Evolutionary conservation across 2,888 invertebrate genomes (phyloP), one percentile per base, ranked within the genome.

Genomic region (Eulithis prunata): DNA sequence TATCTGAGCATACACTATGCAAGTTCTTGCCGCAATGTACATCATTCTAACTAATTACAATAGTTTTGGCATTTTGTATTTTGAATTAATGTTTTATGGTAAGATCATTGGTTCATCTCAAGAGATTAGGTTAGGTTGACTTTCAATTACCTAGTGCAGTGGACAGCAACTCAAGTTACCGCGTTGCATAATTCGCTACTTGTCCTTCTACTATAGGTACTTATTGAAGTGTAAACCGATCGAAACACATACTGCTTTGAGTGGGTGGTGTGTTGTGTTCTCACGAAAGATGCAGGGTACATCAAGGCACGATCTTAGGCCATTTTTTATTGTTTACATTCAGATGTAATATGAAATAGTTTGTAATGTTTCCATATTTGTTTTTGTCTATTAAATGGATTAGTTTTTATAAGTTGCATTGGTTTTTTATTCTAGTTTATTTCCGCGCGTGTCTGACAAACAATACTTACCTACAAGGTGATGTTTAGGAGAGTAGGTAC

Each of bases 351-450:
- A 43, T 38, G 11, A 54, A 28, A 45, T 43, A 43, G 28, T 46
- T 56, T 11, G 8, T 28, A 56, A 28, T 45, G 28, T n/a, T 32
- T 57, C 21, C 45, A 10, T 6, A 4, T 57, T 21, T 57, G 32
- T 57, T 47, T 57, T 8, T 46, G 38, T 38, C 46, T 57, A 28
- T 13, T 47, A 47, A 47, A 47, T 47, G 8, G 6, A 47, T 47
- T 47, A 47, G 47, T 47, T 13, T 7, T 47, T 13, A 14, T 47
- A 7, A n/a, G 13, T 47, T 47, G 47, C 13, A 14, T 47, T 47
- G 32, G 13, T 47, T 47, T 46, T 46, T 5, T n/a, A 45, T 41
- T 41, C 41, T 5, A 32, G 32, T 32, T 3, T 32, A 32, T 32
- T 5, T 32, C 32, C 32, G 32, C 32, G 32, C 6, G 6, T 32